Percentiles rank a stretch among this genome's conserved stretches.
These are phyloP conservation scores for Triplophysa tibetana DNA, from an alignment of 2,113 vertebrate genomes.

Conservation along the genomic window DNA sequence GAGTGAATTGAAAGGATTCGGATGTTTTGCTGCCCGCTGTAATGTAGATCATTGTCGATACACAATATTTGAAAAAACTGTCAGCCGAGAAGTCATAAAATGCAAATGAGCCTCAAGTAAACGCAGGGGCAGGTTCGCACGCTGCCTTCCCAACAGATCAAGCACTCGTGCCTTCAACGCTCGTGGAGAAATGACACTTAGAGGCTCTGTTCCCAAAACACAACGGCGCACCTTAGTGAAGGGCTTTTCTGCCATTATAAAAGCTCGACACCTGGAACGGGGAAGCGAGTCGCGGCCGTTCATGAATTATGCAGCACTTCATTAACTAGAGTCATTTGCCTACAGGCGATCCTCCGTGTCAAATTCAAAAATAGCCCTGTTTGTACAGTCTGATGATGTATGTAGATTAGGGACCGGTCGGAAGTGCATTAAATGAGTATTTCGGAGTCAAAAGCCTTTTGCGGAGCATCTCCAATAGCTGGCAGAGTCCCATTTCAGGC, in stretches of 20 bases:
- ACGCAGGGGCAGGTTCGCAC: not conserved
- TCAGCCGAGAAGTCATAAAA: not conserved
- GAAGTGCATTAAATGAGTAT: conserved; percentile 26
- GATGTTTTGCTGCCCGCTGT: not conserved
- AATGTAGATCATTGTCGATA: not conserved
- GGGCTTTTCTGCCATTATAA: conserved; percentile 29
- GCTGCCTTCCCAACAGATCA: conserved; percentile 4
- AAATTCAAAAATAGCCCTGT: conserved; percentile 39
- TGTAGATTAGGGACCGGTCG: conserved; percentile 25
- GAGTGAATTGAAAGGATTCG: not conserved
- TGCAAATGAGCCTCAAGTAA: not conserved
- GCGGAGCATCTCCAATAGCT: not conserved
- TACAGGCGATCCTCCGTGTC: conserved; percentile 58
- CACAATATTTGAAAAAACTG: not conserved
- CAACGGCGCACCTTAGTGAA: not conserved
- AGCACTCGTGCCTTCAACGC: not conserved
- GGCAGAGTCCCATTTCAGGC: not conserved
- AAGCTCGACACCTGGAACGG: conserved; percentile 48
- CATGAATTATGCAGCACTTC: conserved; percentile 69
- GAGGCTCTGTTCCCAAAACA: not conserved
- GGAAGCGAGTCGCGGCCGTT: conserved; percentile 51
- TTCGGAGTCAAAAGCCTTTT: not conserved
- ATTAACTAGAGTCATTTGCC: conserved; percentile 69
- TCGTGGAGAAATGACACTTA: not conserved
- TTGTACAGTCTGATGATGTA: conserved; percentile 31